Conservation (phyloP, 2,888 invertebrate genomes). For the Orthosia cruda region DNA sequence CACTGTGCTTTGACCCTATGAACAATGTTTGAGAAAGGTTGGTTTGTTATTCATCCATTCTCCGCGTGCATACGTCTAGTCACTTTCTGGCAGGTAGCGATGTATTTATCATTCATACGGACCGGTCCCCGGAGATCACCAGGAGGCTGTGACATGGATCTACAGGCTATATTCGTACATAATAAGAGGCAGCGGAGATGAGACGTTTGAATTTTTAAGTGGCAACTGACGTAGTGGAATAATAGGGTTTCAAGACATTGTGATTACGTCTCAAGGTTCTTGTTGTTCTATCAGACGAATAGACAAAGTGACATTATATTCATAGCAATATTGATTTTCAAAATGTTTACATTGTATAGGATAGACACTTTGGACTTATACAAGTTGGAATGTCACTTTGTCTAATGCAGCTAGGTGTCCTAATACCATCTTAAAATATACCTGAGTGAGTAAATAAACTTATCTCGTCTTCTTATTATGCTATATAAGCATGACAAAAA, state of each 20-base stretch:
- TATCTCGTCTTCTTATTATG: too few species aligned
- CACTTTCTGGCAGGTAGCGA: slow-evolving; percentile 13
- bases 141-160: slow-evolving; percentile 16
- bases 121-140: slow-evolving; percentile 39
- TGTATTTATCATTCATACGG: slow-evolving; percentile 48
- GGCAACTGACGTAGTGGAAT: slow-evolving; percentile 12
- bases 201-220: slow-evolving; percentile 38
- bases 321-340: too few species aligned
- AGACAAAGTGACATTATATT: too few species aligned
- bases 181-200: slow-evolving; percentile 14
- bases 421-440: too few species aligned
- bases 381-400: too few species aligned
- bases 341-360: too few species aligned
- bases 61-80: slow-evolving; percentile 3
- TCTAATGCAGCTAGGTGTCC: too few species aligned
- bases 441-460: too few species aligned
- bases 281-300: too few species aligned
- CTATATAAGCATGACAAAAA: too few species aligned
- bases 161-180: slow-evolving; percentile 6
- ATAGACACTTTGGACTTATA: too few species aligned
- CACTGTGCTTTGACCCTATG: too few species aligned
- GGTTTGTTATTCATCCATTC: slow-evolving; percentile 34
- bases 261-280: background rate
- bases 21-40: slow-evolving; percentile 8
- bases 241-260: slow-evolving; percentile 5